Percentiles rank a stretch among this genome's conserved stretches.
Evolutionary conservation across 2,888 invertebrate species (phyloP).

Genomic region (Drymonia ruficornis): DNA sequence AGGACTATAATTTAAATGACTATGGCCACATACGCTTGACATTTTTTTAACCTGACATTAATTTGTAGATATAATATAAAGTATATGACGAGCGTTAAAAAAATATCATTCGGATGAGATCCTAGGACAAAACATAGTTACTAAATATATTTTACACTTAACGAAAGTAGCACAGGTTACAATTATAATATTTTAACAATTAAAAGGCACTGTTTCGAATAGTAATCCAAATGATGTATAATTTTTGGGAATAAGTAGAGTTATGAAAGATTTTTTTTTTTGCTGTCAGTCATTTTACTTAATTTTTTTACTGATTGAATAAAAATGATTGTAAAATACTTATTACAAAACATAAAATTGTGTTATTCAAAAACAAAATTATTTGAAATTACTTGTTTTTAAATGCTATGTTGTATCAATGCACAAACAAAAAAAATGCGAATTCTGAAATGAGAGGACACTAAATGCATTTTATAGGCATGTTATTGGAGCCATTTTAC

Average conservation of each 20-base stretch:
- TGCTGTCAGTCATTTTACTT: constrained; percentile 32
- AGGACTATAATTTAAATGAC: constrained; percentile 13
- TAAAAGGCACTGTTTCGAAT: constrained; percentile 73
- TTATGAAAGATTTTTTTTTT: constrained; percentile 30
- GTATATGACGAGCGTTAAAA: too few relatives aligned
- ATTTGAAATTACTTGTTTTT: too few relatives aligned
- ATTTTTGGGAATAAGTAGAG: constrained; percentile 33
- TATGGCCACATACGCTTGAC: neutral
- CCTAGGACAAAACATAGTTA: neutral
- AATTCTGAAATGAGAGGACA: too few relatives aligned
- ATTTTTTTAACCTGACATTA: neutral
- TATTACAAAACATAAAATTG: too few relatives aligned
- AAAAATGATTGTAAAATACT: constrained; percentile 11
- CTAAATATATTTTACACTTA: constrained; percentile 2
- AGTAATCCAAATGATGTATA: constrained; percentile 52
- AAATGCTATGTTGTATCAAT: too few relatives aligned
- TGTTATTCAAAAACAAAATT: too few relatives aligned
- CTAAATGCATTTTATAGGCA: too few relatives aligned
- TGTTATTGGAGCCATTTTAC: too few relatives aligned
- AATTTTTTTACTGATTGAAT: constrained; percentile 1
- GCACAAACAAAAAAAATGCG: too few relatives aligned
- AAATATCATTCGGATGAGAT: too few relatives aligned
- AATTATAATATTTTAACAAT: constrained; percentile 56
- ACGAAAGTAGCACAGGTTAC: constrained; percentile 37
- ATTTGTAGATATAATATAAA: too few relatives aligned